Base-by-base conservation (phyloP, 92 coral and sea anemone genomes). In the Micromussa lordhowensis region DNA sequence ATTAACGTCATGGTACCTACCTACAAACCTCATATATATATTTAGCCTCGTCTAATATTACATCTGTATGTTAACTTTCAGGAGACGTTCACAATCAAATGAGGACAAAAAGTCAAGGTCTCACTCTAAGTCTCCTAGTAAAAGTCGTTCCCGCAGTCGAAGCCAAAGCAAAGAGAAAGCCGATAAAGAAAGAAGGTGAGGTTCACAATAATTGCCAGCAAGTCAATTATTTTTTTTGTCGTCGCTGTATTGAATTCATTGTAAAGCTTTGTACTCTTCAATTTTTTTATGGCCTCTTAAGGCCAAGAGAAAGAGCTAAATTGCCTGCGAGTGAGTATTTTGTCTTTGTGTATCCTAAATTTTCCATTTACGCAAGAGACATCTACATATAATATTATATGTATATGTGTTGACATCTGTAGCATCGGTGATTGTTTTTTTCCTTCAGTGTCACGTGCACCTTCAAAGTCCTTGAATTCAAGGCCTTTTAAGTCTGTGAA, bases 51-150 rank as follows among this genome's bases (percentile, higher is more conserved):
- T 44, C 51, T 44, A 44, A 44, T 44, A 57, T 19, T 57, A 24
- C 3, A 64, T 64, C 22, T 59, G 53, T 5, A 31, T 32, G 10
- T 63, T 24, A 8, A 13, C 17, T 57, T 84, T 30, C n/a, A 86
- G 89, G 82, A 86, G 55, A 49, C 83, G 54, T 78, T 86, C 89
- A 28, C 19, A 26, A 64, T 86, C 83, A 64, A 28, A 63, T 77
- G 88, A 85, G 21, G 89, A 88, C 66, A 88, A 61, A 31, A 84
- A 72, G 80, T 79, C 88, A 10, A 54, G 79, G 59, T 88, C 94
- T 35, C 90, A 71, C 78, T 87, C 90, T 14, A 77, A 80, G 55
- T 93, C 96, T 40, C 90, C 0, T 59, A 55, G 71, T 69, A 72
- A 69, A 53, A 87, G 90, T 35, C 90, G 73, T 58, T 87, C 86